These are phyloP conservation scores for Amaurobius ferox DNA, from an alignment of 2,888 invertebrate genomes.

Conservation along the genomic window DNA sequence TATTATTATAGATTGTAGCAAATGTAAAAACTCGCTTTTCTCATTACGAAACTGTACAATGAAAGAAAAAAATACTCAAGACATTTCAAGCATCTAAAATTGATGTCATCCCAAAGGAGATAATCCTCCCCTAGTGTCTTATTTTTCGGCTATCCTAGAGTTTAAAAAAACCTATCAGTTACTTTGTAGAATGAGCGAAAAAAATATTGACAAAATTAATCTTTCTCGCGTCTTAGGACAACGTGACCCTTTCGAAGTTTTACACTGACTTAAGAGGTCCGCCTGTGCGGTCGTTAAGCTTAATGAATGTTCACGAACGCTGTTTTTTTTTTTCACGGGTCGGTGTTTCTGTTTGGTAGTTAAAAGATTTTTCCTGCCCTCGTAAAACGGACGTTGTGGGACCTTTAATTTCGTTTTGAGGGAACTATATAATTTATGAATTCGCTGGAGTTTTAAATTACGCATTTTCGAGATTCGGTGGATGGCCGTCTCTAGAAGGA, in stretches of 20 bases:
- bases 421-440: background rate
- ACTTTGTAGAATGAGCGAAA: background rate
- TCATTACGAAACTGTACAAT: too few species aligned
- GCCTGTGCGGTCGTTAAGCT: slow-evolving; percentile 48
- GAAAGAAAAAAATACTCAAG: too few species aligned
- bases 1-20: too few species aligned
- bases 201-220: background rate
- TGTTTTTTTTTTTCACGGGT: slow-evolving; percentile 33
- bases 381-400: slow-evolving; percentile 34
- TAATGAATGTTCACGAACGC: slow-evolving; percentile 55
- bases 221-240: background rate
- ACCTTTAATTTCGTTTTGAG: background rate
- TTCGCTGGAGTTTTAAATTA: background rate
- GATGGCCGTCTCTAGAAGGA: too few species aligned
- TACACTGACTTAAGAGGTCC: slow-evolving; percentile 13
- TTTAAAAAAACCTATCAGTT: background rate
- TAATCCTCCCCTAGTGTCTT: background rate
- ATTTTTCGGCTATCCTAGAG: background rate
- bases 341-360: slow-evolving; percentile 9
- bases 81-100: slow-evolving; percentile 7
- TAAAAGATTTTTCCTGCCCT: slow-evolving; percentile 20
- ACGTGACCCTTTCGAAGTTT: slow-evolving; percentile 31
- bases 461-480: too few species aligned
- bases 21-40: too few species aligned
- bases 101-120: background rate